Percentiles rank a stretch among this genome's conserved stretches.
phyloP scores from a whole-genome alignment of 2,888 invertebrate species.

The Xestia xanthographa region DNA sequence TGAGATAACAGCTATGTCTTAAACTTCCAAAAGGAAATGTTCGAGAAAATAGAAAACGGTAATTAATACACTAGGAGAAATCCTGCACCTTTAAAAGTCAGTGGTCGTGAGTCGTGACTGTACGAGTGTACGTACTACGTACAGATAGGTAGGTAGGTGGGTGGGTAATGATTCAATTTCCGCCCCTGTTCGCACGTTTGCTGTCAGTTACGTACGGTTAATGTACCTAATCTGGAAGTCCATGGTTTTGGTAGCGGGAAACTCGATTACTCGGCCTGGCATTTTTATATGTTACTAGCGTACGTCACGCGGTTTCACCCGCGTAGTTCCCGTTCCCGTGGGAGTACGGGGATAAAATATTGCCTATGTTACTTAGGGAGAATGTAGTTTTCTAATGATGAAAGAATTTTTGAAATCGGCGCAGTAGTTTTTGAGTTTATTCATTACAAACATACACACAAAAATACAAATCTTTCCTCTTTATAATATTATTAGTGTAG shows the following conservation, averaged over 20 bases:
- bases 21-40: not conserved
- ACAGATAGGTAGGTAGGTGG: no score
- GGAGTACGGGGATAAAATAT: no score
- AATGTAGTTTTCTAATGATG: no score
- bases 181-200: constrained; percentile 18
- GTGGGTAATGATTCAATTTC: constrained; percentile 52
- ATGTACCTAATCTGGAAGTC: constrained; percentile 27
- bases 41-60: not conserved
- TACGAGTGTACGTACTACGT: not conserved
- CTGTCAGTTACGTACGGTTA: constrained; percentile 45
- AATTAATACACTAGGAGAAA: not conserved
- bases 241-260: constrained; percentile 10
- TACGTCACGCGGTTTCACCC: no score
- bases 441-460: no score
- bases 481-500: no score
- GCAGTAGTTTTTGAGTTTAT: no score
- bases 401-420: no score
- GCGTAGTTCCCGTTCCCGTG: no score
- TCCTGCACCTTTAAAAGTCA: no score
- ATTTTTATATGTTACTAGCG: not conserved
- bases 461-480: no score
- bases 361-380: no score
- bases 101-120: not conserved
- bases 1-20: not conserved
- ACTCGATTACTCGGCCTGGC: not conserved